Evolutionary conservation across 2,888 invertebrate species (phyloP).

Genomic region (Amblyjoppa proteus): DNA sequence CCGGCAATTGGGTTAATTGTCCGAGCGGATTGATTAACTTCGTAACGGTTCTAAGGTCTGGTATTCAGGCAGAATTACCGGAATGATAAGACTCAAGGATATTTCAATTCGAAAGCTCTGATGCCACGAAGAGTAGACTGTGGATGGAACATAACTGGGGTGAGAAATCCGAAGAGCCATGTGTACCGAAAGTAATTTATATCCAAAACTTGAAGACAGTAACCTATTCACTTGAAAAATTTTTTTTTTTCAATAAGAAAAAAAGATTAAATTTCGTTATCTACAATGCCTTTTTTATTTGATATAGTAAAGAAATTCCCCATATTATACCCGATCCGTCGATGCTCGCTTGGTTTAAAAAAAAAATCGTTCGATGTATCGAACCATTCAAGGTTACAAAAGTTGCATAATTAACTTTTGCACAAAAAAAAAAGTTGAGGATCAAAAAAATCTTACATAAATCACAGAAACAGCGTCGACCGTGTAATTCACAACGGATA

Average conservation of each 20-base stretch:
- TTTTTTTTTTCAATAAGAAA: not conserved
- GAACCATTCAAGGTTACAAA: not conserved
- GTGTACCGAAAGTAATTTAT: not conserved
- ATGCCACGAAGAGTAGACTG: not conserved
- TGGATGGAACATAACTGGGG: not conserved
- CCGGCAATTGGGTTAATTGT: conserved; percentile 45
- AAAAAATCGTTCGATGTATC: not conserved
- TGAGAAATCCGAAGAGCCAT: not conserved
- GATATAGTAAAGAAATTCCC: not conserved
- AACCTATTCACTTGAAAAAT: too few relatives aligned
- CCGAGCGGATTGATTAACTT: conserved; percentile 32
- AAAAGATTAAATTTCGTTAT: not conserved
- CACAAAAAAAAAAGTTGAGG: not conserved
- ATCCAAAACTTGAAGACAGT: too few relatives aligned
- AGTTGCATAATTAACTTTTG: not conserved
- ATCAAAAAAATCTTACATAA: conserved; percentile 27
- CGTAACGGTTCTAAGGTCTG: conserved; percentile 22
- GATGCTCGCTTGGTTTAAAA: conserved; percentile 35
- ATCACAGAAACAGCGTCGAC: conserved; percentile 14
- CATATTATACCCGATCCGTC: conserved; percentile 4
- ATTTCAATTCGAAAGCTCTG: not conserved
- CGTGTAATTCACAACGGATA: conserved; percentile 6
- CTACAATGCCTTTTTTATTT: not conserved
- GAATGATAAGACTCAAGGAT: conserved; percentile 12
- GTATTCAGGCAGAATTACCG: not conserved